Evolutionary conservation across 2,797 vertebrate genomes (phyloP).

Genomic region (Diceros bicornis): DNA sequence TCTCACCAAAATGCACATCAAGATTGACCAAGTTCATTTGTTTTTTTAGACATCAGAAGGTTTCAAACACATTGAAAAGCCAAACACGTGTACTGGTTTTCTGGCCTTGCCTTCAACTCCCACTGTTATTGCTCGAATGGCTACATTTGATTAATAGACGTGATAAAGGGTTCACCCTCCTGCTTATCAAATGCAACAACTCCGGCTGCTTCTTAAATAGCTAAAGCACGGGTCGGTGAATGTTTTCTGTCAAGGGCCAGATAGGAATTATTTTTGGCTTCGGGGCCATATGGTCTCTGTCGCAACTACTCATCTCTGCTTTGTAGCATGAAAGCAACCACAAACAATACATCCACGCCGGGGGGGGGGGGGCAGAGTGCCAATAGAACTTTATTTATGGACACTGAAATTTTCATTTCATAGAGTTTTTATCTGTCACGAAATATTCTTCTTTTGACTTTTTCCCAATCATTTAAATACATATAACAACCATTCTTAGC

Average conservation of each 20-base stretch:
- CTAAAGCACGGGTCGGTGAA: background rate
- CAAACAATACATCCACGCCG: fast-evolving
- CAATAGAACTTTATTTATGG: background rate
- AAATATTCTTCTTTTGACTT: background rate
- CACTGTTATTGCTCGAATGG: background rate
- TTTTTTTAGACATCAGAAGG: background rate
- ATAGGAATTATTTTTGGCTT: background rate
- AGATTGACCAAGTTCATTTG: background rate
- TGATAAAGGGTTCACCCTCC: background rate
- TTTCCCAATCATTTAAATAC: background rate
- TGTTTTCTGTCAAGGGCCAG: background rate
- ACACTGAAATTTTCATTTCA: background rate
- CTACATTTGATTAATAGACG: background rate
- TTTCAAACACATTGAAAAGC: background rate
- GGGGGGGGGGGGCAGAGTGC: fast-evolving
- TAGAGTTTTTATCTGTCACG: background rate
- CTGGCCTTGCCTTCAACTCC: background rate
- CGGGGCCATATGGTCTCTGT: background rate
- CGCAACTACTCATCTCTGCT: fast-evolving
- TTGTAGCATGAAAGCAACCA: fast-evolving
- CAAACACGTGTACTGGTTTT: background rate
- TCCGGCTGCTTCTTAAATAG: background rate
- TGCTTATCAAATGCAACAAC: background rate
- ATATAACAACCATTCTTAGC: background rate
- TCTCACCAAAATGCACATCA: background rate